Evolutionary conservation across 2,888 invertebrate species (phyloP), one percentile per base, ranked within the genome.

Genomic region (Netelia fuscicornis): DNA sequence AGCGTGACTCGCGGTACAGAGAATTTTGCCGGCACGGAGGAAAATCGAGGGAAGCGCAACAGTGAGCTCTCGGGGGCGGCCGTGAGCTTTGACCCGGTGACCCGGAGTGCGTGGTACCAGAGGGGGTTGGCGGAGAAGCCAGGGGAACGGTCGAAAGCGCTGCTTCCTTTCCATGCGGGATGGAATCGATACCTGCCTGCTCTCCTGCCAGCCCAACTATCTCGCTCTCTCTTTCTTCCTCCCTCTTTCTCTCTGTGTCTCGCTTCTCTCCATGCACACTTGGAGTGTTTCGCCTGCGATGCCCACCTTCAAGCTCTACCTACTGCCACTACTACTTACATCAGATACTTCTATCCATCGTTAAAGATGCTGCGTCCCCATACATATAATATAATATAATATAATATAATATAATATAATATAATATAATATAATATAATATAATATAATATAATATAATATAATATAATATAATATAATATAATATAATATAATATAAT

Each of bases 1-100:
- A 48, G 48, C 48, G 13, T 48, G 48, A 10, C 13, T 13, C 48
- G 48, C n/a, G 17, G 48, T 52, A 62, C 23, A 60, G 72, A 52
- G 54, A 48, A 20, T 13, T 74, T 56, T 56, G 72, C 62, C 56
- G 54, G 54, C 44, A 81, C 25, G 56, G 68, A 58, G 68, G 60
- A 58, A 64, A 56, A 72, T 72, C 77, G 81, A 52, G 85, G 78
- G 80, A 83, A 89, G 90, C 90, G 91, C 91, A 91, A 91, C 91
- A 91, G 91, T 91, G 91, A 91, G 91, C 89, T 88, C 83, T 81
- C 71, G 86, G 74, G 88, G 64, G 89, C 92, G 91, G 91, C 92
- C 92, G 91, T 92, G 92, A 93, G 92, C 92, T 93, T 92, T 93
- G 92, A 93, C 93, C 92, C 91, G 92, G 91, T 92, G 92, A 92